A percentile compares a stretch with the other conserved stretches of the same genome.
Conservation (phyloP, 2,113 vertebrate species). For the Sylvilagus bachmani region DNA sequence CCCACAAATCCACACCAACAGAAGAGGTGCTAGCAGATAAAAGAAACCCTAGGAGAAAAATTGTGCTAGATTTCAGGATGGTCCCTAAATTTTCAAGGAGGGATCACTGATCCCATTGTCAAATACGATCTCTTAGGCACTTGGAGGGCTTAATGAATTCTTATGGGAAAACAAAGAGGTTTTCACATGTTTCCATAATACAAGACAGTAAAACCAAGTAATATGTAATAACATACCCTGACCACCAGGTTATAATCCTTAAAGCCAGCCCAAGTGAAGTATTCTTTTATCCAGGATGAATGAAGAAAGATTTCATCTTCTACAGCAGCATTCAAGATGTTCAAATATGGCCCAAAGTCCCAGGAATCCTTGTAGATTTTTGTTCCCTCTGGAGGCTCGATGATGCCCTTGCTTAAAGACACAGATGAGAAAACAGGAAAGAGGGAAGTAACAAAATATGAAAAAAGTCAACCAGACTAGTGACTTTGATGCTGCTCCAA, state of each 20-base stretch:
- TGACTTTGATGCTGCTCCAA: neutral
- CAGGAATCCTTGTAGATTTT: slow-evolving; percentile 90
- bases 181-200: neutral
- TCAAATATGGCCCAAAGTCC: slow-evolving; percentile 88
- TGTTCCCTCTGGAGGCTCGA: slow-evolving; percentile 82
- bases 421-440: neutral
- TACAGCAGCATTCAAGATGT: slow-evolving; percentile 84
- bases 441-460: neutral
- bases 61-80: neutral
- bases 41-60: neutral
- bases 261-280: slow-evolving; percentile 92
- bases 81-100: neutral
- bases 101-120: neutral
- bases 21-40: neutral
- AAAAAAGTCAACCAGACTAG: neutral
- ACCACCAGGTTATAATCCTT: slow-evolving; percentile 90
- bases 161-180: neutral
- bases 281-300: slow-evolving; percentile 88
- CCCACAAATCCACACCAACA: neutral
- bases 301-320: slow-evolving; percentile 88
- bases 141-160: neutral
- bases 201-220: neutral
- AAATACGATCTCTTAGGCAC: neutral
- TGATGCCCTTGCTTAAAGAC: slow-evolving; percentile 84
- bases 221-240: slow-evolving; percentile 83